These are phyloP conservation scores for Silurus aristotelis DNA, from an alignment of 2,797 vertebrate species.

Conservation along the genomic window DNA sequence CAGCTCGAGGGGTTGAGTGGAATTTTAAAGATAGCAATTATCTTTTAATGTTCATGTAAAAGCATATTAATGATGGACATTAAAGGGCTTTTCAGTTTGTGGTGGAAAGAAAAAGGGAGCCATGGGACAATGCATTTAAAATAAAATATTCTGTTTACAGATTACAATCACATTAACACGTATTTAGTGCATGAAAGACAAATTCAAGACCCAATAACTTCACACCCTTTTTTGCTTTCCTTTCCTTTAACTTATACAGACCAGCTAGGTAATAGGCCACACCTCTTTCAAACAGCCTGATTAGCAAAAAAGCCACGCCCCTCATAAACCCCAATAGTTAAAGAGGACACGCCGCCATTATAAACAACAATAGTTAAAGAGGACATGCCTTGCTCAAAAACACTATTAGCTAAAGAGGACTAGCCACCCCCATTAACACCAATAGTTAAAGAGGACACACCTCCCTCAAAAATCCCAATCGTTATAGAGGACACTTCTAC, in stretches of 20 bases:
- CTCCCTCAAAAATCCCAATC: too few relatives aligned
- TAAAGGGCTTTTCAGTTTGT: conserved; percentile 37
- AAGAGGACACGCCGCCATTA: background rate
- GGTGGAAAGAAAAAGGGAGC: conserved; percentile 1
- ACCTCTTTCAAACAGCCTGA: background rate
- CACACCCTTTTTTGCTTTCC: background rate
- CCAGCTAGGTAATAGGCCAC: too few relatives aligned
- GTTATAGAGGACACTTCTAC: too few relatives aligned
- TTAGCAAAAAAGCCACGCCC: background rate
- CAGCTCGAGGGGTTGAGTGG: conserved; percentile 48
- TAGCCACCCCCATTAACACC: background rate
- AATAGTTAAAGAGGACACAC: too few relatives aligned
- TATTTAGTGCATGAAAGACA: background rate
- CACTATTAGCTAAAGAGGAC: background rate
- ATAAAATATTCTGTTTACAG: background rate
- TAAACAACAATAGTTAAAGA: background rate
- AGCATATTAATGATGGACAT: conserved; percentile 39
- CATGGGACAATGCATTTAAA: background rate
- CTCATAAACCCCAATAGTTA: background rate
- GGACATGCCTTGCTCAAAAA: background rate
- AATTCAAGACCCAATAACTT: background rate
- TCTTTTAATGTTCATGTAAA: conserved; percentile 55
- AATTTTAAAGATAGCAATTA: conserved; percentile 54
- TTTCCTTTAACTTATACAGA: too few relatives aligned
- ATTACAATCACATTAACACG: background rate